These are phyloP conservation scores for Bryconaethiops microstoma DNA, from an alignment of 2,797 vertebrate species.

Conservation along the genomic window DNA sequence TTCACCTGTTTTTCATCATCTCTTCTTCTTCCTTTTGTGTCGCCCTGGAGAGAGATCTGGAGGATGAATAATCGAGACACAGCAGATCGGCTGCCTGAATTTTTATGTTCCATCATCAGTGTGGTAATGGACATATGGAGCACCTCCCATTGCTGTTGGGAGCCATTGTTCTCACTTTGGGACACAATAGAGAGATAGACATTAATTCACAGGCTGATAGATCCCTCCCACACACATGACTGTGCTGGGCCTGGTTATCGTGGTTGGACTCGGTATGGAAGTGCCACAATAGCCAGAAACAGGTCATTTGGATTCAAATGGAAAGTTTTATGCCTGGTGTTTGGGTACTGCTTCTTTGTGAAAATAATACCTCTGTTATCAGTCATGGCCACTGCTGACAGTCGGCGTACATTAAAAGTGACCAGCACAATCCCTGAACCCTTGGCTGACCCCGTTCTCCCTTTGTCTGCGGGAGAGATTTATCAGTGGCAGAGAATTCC, in stretches of 20 bases:
- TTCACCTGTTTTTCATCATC: slow-evolving; percentile 29
- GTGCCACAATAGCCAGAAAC: slow-evolving; percentile 57
- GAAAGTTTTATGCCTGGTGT: slow-evolving; percentile 62
- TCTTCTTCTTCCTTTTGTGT: slow-evolving; percentile 11
- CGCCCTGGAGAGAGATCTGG: slow-evolving; percentile 34
- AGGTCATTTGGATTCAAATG: slow-evolving; percentile 60
- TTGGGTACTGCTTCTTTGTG: slow-evolving; percentile 50
- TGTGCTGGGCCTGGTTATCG: slow-evolving; percentile 51
- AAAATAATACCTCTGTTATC: slow-evolving; percentile 64
- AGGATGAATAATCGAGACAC: slow-evolving; percentile 22
- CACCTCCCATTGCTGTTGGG: slow-evolving; percentile 45
- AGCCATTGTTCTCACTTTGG: slow-evolving; percentile 51
- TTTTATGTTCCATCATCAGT: slow-evolving; percentile 49
- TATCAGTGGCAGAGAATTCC: slow-evolving; percentile 58
- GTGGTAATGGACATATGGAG: slow-evolving; percentile 50
- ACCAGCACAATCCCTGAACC: slow-evolving; percentile 60
- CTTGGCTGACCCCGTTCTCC: slow-evolving; percentile 60
- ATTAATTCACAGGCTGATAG: slow-evolving; percentile 46
- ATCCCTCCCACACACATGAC: slow-evolving; percentile 34
- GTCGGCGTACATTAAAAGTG: slow-evolving; percentile 58
- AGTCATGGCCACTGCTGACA: slow-evolving; percentile 61
- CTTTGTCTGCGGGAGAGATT: slow-evolving; percentile 60
- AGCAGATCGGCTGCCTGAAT: slow-evolving; percentile 44
- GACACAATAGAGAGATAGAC: slow-evolving; percentile 55
- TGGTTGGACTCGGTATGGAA: slow-evolving; percentile 46